A percentile compares a stretch with the other conserved stretches of the same genome.
phyloP scores from a whole-genome alignment of 2,797 vertebrate species.

The Telmatherina bonti region DNA sequence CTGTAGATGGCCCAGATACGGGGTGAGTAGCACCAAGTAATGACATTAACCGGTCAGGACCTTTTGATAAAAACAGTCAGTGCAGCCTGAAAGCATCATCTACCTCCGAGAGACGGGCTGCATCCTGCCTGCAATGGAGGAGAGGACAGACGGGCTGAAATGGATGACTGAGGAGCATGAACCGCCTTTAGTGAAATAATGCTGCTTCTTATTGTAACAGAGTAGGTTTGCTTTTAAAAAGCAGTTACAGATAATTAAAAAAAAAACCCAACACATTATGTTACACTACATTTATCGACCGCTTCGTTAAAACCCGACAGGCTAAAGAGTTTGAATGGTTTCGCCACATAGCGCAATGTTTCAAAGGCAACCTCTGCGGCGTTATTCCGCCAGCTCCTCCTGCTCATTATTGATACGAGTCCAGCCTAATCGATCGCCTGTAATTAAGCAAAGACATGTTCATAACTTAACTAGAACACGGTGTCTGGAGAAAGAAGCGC shows the following conservation, averaged over 20 bases:
- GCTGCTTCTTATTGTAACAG: not conserved
- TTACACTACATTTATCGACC: not conserved
- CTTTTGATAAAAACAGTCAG: not conserved
- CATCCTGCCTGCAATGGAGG: slow-evolving; percentile 70
- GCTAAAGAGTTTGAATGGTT: slow-evolving; percentile 29
- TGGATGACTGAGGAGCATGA: slow-evolving; percentile 42
- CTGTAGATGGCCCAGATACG: slow-evolving; percentile 61
- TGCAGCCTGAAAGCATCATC: slow-evolving; percentile 2
- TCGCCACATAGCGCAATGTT: slow-evolving; percentile 21
- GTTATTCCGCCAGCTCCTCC: slow-evolving; percentile 20
- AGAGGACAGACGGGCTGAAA: slow-evolving; percentile 47
- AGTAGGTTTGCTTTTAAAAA: slow-evolving; percentile 10
- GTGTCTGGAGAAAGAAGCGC: not conserved
- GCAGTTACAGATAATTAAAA: not conserved
- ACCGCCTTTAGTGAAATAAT: slow-evolving; percentile 41
- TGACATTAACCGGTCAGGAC: slow-evolving; percentile 16
- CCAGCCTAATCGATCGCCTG: slow-evolving; percentile 4
- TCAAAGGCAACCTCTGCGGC: slow-evolving; percentile 33
- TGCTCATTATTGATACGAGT: not conserved
- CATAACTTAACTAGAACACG: not conserved
- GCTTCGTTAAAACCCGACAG: not conserved
- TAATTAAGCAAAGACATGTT: slow-evolving; percentile 8
- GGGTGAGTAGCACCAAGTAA: slow-evolving; percentile 51
- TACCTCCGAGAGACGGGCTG: slow-evolving; percentile 38
- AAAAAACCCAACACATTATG: not conserved